Conservation (phyloP, 2,113 vertebrate species). For the Podarcis muralis region DNA sequence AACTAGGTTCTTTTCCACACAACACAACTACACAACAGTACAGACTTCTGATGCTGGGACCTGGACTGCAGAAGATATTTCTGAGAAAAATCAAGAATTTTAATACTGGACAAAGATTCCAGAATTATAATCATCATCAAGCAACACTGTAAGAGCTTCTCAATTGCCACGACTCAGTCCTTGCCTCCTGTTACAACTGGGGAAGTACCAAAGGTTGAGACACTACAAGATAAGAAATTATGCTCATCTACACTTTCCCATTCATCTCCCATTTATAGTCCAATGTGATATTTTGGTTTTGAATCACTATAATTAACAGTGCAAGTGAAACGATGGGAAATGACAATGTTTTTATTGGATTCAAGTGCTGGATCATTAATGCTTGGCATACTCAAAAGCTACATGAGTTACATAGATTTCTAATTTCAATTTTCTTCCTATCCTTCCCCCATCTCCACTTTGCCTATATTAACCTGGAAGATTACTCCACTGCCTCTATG, state of each 20-base stretch:
- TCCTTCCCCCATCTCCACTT: not conserved
- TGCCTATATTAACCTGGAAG: not conserved
- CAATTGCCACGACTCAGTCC: not conserved
- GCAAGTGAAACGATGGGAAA: slow-evolving; percentile 12
- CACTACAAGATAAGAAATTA: not conserved
- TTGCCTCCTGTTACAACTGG: not conserved
- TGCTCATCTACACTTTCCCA: not conserved
- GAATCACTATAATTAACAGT: not conserved
- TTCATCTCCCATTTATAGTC: not conserved
- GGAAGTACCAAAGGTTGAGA: not conserved
- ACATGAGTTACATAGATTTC: not conserved
- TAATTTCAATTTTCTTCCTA: not conserved
- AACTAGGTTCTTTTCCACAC: not conserved
- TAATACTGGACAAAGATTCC: not conserved
- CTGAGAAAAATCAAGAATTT: not conserved
- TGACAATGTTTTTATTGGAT: not conserved
- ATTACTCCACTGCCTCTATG: not conserved
- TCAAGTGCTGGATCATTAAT: not conserved
- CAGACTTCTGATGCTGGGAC: too few species aligned
- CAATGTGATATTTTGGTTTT: not conserved
- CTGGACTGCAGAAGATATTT: not conserved
- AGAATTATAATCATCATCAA: not conserved
- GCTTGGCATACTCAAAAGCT: not conserved
- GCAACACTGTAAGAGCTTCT: not conserved
- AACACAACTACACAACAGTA: not conserved